Conservation (phyloP, 1,140 invertebrate species). For the Ooceraea biroi region DNA sequence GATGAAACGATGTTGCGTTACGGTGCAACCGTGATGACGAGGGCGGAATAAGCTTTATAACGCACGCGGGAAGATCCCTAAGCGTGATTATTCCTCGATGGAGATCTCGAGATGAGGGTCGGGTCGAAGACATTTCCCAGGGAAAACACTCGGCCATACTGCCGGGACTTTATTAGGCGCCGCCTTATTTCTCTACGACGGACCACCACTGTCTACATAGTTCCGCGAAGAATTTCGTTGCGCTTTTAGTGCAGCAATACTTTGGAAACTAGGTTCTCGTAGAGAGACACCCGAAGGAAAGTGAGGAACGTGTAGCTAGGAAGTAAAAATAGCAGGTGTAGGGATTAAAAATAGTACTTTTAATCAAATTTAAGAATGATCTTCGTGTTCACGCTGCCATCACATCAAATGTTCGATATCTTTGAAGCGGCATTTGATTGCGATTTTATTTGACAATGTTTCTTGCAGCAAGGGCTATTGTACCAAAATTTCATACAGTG, state of each 20-base stretch:
- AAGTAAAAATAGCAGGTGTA: conserved; percentile 13
- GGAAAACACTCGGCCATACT: conserved; percentile 43
- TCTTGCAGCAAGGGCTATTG: not conserved
- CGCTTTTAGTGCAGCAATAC: conserved; percentile 44
- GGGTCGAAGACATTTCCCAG: conserved; percentile 40
- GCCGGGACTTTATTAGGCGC: conserved; percentile 59
- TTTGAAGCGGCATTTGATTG: not conserved
- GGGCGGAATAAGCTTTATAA: conserved; percentile 1
- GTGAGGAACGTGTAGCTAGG: not conserved
- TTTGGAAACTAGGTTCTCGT: conserved; percentile 52
- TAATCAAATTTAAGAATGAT: not conserved
- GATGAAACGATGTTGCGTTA: conserved; percentile 23
- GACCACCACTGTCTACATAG: conserved; percentile 54
- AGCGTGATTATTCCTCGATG: conserved; percentile 41
- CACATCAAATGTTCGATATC: not conserved
- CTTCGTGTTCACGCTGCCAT: not conserved
- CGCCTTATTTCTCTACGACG: conserved; percentile 51
- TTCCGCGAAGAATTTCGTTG: conserved; percentile 52
- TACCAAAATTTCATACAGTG: not conserved
- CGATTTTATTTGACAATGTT: not conserved
- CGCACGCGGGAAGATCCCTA: not conserved
- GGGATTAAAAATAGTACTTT: not conserved
- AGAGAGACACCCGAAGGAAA: conserved; percentile 31
- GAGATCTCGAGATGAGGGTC: conserved; percentile 37
- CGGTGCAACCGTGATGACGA: not conserved